Conservation (phyloP, 2,113 vertebrate species). For the Sylvietta virens region DNA sequence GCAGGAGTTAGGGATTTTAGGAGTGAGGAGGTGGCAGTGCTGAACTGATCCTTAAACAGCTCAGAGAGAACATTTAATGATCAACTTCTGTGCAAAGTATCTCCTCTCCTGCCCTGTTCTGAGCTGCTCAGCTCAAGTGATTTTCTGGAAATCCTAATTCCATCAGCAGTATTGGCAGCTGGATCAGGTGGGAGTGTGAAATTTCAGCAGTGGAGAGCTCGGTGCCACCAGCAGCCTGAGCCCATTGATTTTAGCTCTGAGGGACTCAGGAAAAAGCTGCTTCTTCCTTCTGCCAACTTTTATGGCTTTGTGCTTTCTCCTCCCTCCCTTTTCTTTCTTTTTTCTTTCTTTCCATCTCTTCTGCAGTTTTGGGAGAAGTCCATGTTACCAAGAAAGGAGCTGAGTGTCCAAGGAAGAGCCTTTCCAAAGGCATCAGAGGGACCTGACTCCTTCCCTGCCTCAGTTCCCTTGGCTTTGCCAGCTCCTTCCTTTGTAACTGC, state of each 20-base stretch:
- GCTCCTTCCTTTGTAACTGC: background rate
- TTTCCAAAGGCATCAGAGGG: background rate
- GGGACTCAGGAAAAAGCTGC: background rate
- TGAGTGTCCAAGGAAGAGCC: background rate
- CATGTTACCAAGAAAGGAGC: rapidly evolving
- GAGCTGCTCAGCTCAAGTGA: background rate
- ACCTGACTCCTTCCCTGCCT: background rate
- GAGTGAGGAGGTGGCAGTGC: background rate
- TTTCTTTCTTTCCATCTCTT: background rate
- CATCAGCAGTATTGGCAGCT: background rate
- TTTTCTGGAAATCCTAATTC: background rate
- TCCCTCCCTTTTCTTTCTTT: background rate
- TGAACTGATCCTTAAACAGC: background rate
- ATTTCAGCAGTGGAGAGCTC: background rate
- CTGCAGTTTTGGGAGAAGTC: background rate
- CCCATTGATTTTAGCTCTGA: background rate
- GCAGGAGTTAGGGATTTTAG: background rate
- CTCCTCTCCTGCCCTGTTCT: background rate
- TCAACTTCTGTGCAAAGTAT: background rate
- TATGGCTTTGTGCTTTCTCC: background rate
- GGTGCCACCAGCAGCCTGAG: background rate
- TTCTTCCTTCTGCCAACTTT: background rate
- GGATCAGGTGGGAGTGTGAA: background rate
- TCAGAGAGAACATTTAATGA: background rate
- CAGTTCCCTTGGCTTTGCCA: background rate